These are phyloP conservation scores for Stichodactyla mertensii DNA, from an alignment of 64 coral and sea anemone species.

Conservation along the genomic window DNA sequence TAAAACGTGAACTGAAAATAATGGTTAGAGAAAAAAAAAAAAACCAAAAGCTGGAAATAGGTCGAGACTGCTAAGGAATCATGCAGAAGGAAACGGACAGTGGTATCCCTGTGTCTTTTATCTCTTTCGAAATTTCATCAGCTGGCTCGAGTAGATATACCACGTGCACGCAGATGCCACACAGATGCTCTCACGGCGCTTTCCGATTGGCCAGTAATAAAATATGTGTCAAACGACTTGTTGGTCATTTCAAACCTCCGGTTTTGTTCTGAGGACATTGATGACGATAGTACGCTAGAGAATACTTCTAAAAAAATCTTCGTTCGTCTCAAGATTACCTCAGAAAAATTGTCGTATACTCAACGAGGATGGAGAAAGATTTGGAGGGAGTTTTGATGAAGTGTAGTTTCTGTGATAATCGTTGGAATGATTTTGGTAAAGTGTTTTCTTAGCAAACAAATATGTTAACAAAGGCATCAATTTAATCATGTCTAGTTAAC, in stretches of 20 bases:
- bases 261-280: background rate
- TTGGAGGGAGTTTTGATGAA: background rate
- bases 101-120: background rate
- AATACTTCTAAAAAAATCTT: background rate
- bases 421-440: conserved; percentile 21
- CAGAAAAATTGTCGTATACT: background rate
- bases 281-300: background rate
- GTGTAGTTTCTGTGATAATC: conserved; percentile 24
- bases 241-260: background rate
- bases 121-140: background rate
- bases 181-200: background rate
- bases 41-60: too few species aligned
- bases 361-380: background rate
- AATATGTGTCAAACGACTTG: background rate
- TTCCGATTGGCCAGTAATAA: background rate
- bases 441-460: background rate
- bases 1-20: too few species aligned
- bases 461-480: background rate
- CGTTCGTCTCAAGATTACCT: background rate
- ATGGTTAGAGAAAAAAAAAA: too few species aligned
- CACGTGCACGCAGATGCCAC: background rate
- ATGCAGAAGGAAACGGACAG: too few species aligned
- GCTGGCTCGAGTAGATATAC: conserved; percentile 3
- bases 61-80: too few species aligned
- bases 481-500: background rate